Evolutionary conservation across 2,888 invertebrate genomes (phyloP), one percentile per base, ranked within the genome.

Genomic region (Cosmorhoe ocellata): DNA sequence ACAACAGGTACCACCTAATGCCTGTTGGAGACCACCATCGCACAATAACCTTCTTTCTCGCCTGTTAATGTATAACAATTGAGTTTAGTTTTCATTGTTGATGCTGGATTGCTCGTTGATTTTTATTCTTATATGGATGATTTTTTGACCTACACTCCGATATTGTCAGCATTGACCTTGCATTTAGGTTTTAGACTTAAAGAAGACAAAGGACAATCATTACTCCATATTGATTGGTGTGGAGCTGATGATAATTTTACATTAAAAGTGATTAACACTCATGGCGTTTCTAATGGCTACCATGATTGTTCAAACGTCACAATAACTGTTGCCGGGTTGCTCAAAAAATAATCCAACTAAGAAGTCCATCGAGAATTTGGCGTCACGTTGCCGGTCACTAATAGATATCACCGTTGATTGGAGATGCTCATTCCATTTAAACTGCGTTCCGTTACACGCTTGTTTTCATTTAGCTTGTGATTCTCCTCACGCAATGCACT

Each of bases 1-100:
- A 97, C 92, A 97, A 97, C 95, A 97, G 97, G 97, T 90, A 89
- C 76, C 63, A 64, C 62, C 66, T 73, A 77, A 74, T 76, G 78
- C 76, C 76, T 74, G 74, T 69, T 61, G 72, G 76, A 69, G 64
- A 60, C 46, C 64, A 64, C 62, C 61, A 67, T 59, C 69, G 34
- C 52, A 65, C n/a, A 59, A 62, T 68, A 61, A 66, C 65, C 65
- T 59, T 63, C 66, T 66, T 62, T 53, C 46, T 58, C 59, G 58
- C 65, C 69, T 66, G 52, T 67, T 67, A 54, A 67, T 76, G 69
- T 74, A 65, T 59, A 44, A 47, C 51, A 50, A 68, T 73, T 67
- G 71, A 53, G 46, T n/a, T n/a, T n/a, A 53, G 27, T 51, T 51
- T 48, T 44, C 48, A 44, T 45, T 39, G 13, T 30, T 14, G 44